Evolutionary conservation across 2,797 vertebrate species (phyloP), one percentile per base, ranked within the genome.

Genomic region (Chrosomus eos): DNA sequence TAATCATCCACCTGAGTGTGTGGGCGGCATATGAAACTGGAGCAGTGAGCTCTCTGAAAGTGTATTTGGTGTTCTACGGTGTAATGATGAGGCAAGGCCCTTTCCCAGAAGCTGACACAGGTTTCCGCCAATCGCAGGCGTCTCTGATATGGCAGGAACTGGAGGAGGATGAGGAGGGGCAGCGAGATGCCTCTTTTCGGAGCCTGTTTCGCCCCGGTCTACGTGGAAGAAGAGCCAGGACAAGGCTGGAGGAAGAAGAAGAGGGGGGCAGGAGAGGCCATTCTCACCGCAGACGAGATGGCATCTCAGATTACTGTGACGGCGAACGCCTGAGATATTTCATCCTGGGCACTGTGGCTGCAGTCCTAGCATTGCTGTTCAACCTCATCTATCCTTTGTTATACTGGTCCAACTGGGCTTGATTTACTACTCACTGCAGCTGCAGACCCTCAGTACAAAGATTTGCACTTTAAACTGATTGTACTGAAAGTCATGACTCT

Each of bases 131-230:
- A 97, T 97, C 95, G 94, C 97, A 99, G 98, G 98, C 98, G 96
- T 98, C 98, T 97, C 97, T 97, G 94, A 97, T 99, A 96, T 99
- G 98, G 98, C 97, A 97, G 96, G 97, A 99, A 96, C 95, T 99
- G 95, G 97, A 98, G 96, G 97, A 99, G 90, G 98, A 98, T 94
- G 97, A 97, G 67, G 96, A 96, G 87, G 95, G 92, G 85, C 92
- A 91, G 1, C 89, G 89, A 70, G 90, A 84, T 71, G 88, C 88
- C 81, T 89, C 93, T 80, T 90, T 92, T 21, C 89, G 78, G 3
- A 88, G 94, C 87, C 91, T 91, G 87, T 93, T 94, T 87, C 90
- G 88, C 86, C 89, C 92, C 13, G 80, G 89, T 21, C 91, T 88
- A 64, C 90, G 94, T 81, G 88, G 92, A 85, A 90, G 92, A 76